These are phyloP conservation scores for Monopis laevigella DNA, from an alignment of 2,888 invertebrate species.

Conservation along the genomic window DNA sequence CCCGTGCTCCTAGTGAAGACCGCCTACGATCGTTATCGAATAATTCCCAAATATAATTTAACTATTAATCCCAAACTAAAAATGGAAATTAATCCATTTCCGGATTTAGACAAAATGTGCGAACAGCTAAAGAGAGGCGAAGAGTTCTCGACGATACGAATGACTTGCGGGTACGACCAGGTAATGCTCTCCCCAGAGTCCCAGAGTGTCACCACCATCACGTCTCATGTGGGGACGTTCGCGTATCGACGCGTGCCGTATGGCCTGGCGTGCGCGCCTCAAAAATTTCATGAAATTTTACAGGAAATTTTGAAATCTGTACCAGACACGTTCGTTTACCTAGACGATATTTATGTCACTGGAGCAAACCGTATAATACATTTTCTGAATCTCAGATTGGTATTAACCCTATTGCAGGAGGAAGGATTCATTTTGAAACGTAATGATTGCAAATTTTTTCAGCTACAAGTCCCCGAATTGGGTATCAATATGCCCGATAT, in stretches of 20 bases:
- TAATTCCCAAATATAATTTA: background rate
- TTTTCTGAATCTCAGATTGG: too few relatives aligned
- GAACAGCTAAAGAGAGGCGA: background rate
- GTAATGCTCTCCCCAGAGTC: background rate
- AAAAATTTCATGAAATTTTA: background rate
- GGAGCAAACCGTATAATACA: too few relatives aligned
- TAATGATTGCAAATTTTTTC: too few relatives aligned
- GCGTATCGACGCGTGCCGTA: background rate
- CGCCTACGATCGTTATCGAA: background rate
- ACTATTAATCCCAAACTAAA: conserved; percentile 1
- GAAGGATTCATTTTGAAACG: too few relatives aligned
- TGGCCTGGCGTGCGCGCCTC: background rate
- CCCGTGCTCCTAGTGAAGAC: background rate
- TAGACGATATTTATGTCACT: conserved; percentile 1
- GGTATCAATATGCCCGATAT: too few relatives aligned
- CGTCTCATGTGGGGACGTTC: background rate
- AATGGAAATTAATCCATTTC: background rate
- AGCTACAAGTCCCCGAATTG: too few relatives aligned
- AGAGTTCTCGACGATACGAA: background rate
- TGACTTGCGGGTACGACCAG: background rate
- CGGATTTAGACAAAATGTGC: background rate
- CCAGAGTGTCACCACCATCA: background rate
- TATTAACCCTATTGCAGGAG: too few relatives aligned
- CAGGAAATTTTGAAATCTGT: background rate
- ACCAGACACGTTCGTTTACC: conserved; percentile 1